Evolutionary conservation across 2,888 invertebrate genomes (phyloP).

Genomic region (Dynastes hyllus): DNA sequence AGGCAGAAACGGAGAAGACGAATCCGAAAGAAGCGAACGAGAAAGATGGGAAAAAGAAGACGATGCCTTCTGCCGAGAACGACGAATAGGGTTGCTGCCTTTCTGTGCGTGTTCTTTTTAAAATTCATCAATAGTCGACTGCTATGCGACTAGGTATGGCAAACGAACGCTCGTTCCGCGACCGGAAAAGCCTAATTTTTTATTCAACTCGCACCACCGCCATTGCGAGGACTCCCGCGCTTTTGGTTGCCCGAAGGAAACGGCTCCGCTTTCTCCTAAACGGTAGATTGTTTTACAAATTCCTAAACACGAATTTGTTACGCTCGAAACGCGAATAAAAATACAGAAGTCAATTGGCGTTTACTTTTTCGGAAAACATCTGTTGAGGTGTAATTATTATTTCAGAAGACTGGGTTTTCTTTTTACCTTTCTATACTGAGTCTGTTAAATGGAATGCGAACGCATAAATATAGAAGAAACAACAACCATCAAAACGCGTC

Average conservation of each 20-base stretch:
- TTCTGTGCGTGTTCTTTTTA: constrained; percentile 44
- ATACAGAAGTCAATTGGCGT: constrained; percentile 15
- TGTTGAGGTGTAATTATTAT: neutral
- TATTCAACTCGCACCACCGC: constrained; percentile 57
- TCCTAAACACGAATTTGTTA: constrained; percentile 38
- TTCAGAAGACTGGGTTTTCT: too few species aligned
- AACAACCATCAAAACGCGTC: too few species aligned
- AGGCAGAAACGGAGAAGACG: constrained; percentile 26
- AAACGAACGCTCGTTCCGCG: constrained; percentile 32
- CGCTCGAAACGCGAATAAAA: constrained; percentile 21
- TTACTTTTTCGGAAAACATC: neutral
- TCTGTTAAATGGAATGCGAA: too few species aligned
- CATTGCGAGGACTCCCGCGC: constrained; percentile 16
- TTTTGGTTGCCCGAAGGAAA: constrained; percentile 28
- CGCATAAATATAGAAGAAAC: too few species aligned
- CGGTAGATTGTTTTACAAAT: constrained; percentile 42
- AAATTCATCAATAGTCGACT: constrained; percentile 45
- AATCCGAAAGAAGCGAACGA: neutral
- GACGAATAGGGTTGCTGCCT: constrained; percentile 22
- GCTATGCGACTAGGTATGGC: constrained; percentile 34
- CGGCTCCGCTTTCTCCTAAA: constrained; percentile 28
- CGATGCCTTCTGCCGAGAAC: constrained; percentile 8
- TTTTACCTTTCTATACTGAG: too few species aligned
- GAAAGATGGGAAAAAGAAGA: constrained; percentile 17
- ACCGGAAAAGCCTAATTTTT: constrained; percentile 59